Base-by-base conservation (phyloP, 2,113 vertebrate genomes). In the Falco punctatus region DNA sequence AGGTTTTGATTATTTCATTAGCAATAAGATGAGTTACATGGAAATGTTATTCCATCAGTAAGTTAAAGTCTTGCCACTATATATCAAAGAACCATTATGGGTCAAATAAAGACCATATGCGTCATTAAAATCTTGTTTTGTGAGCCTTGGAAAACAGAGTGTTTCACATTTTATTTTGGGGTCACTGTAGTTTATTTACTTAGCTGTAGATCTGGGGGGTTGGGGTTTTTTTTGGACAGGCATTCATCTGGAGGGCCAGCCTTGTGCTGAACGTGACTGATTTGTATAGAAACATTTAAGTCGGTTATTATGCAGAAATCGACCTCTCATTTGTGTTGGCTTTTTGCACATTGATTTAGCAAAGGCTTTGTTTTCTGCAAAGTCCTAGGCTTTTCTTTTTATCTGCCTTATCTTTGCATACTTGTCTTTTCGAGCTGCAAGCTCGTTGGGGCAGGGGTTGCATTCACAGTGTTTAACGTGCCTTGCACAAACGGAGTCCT, bases 161-260 rank as follows among this genome's bases (percentile, higher is more conserved):
- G 57, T 72, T 96, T 95, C 27, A 61, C 70, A 65, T 95, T 94
- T 95, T 94, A 69, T 92, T 94, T 96, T 83, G 66, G 27, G 30
- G 81, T 91, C 91, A 84, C 32, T 91, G 21, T 79, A 82, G 66
- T 96, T 96, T 94, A 80, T 96, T 96, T 94, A 80, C 90, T 93
- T 92, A 95, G 85, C 78, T 90, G 62, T 77, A 77, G 74, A 82
- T 58, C 21, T 65, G 8, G n/a, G 52, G 44, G 4, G 8, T 9
- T 38, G 35, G 9, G 8, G 48, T 38, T 61, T 88, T 66, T 93
- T 71, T 81, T 80, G 15, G 48, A 57, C 48, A 92, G 49, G 17
- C 74, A 51, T 79, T 93, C 58, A 58, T 81, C 52, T 92, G 64
- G 54, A 92, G 66, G 23, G 40, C 35, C 49, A 72, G 81, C 23